Evolutionary conservation across 2,113 vertebrate genomes (phyloP).

Genomic region (Sminthopsis crassicaudata): DNA sequence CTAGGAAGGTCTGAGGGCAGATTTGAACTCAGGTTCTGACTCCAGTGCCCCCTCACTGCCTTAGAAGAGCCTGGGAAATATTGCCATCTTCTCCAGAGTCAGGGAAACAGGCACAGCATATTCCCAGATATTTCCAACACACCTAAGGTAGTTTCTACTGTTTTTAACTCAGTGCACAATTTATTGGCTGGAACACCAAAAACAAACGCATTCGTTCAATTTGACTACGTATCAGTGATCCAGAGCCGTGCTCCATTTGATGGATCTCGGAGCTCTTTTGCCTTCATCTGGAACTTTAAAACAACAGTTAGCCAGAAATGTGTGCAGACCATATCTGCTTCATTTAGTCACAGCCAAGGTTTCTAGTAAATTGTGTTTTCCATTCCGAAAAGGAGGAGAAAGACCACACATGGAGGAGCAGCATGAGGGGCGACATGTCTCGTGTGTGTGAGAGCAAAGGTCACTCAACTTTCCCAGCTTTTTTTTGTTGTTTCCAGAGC

Average conservation of each 20-base stretch:
- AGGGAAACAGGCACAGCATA: neutral
- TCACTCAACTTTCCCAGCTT: neutral
- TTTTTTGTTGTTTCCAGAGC: neutral
- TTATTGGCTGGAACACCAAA: neutral
- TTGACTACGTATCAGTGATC: neutral
- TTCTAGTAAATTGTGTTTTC: neutral
- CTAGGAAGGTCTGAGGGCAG: too few species aligned
- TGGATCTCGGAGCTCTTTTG: neutral
- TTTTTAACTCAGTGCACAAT: neutral
- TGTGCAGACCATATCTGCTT: neutral
- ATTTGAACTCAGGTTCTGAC: too few species aligned
- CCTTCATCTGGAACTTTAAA: neutral
- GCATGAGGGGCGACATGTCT: accelerated
- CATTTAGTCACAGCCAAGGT: neutral
- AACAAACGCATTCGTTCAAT: neutral
- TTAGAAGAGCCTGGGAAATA: neutral
- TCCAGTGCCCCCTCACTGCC: too few species aligned
- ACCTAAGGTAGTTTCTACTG: neutral
- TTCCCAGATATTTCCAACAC: neutral
- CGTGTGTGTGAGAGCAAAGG: neutral
- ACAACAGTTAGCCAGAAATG: neutral
- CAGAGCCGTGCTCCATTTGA: neutral
- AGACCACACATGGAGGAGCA: neutral
- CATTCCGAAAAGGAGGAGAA: neutral
- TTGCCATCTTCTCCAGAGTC: neutral